These are phyloP conservation scores for Eremobia ochroleuca DNA, from an alignment of 2,888 invertebrate genomes.

Conservation along the genomic window DNA sequence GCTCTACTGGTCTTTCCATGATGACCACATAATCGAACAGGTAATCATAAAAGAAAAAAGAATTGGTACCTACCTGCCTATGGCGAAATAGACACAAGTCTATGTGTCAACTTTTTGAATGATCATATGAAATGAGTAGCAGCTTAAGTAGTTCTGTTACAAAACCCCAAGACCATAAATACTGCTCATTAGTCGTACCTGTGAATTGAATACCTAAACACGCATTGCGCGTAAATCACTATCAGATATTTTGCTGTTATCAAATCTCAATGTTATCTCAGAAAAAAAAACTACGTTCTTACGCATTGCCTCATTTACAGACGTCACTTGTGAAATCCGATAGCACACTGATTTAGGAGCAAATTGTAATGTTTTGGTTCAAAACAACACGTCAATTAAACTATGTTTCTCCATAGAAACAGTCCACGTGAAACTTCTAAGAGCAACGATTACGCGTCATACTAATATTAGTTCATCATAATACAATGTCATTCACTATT, in stretches of 20 bases:
- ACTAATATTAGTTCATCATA: constrained; percentile 51
- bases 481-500: constrained; percentile 49
- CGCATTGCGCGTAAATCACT: constrained; percentile 65
- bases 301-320: constrained; percentile 59
- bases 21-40: background rate
- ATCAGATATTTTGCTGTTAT: constrained; percentile 62
- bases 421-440: constrained; percentile 7
- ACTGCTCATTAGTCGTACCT: background rate
- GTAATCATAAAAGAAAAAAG: too few relatives aligned
- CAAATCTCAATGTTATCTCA: constrained; percentile 66
- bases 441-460: constrained; percentile 11
- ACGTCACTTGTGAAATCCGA: constrained; percentile 51
- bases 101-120: background rate
- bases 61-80: background rate
- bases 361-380: constrained; percentile 14
- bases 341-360: constrained; percentile 41
- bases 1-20: background rate
- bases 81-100: background rate
- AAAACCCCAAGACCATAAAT: background rate
- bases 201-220: constrained; percentile 31
- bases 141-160: background rate
- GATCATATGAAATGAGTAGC: too few relatives aligned
- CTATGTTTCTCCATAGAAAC: background rate
- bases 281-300: constrained; percentile 50
- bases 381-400: background rate